A percentile compares a stretch with the other conserved stretches of the same genome.
Conservation (phyloP, 2,113 vertebrate genomes). For the Nanorana parkeri region DNA sequence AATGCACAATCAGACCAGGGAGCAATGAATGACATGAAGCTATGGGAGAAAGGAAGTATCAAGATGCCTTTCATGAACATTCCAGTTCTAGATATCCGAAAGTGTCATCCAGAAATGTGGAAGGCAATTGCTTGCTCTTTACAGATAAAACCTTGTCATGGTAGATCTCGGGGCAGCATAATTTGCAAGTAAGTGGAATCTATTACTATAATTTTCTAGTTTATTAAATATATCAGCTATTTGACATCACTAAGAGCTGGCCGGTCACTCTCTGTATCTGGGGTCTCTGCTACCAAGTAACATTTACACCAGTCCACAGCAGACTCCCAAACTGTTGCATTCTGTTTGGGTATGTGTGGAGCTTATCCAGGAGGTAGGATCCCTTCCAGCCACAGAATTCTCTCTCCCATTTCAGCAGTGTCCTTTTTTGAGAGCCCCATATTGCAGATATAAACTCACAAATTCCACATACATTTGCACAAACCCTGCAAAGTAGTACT, state of each 20-base stretch:
- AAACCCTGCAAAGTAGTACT: no score
- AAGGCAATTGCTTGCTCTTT: slow-evolving; percentile 94
- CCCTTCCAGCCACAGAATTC: no score
- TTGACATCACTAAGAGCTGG: neutral
- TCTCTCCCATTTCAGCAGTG: no score
- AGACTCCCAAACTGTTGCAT: no score
- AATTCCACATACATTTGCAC: no score
- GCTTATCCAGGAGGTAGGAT: no score
- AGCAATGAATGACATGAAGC: slow-evolving; percentile 96
- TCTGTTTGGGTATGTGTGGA: no score
- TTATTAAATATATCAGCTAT: neutral
- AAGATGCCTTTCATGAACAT: slow-evolving; percentile 99
- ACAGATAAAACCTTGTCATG: slow-evolving; percentile 97
- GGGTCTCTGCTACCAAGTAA: no score
- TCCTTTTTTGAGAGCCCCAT: no score
- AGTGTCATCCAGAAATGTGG: slow-evolving; percentile 95
- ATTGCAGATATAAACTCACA: no score
- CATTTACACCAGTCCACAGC: no score
- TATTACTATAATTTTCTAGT: neutral
- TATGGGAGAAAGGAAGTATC: slow-evolving; percentile 97
- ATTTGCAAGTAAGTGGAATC: slow-evolving; percentile 91
- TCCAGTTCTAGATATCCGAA: slow-evolving; percentile 93
- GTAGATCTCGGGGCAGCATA: slow-evolving; percentile 91
- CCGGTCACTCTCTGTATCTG: no score
- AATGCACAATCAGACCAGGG: slow-evolving; percentile 96